Conservation (phyloP, 2,797 vertebrate species). For the Diglossa cyanea region DNA sequence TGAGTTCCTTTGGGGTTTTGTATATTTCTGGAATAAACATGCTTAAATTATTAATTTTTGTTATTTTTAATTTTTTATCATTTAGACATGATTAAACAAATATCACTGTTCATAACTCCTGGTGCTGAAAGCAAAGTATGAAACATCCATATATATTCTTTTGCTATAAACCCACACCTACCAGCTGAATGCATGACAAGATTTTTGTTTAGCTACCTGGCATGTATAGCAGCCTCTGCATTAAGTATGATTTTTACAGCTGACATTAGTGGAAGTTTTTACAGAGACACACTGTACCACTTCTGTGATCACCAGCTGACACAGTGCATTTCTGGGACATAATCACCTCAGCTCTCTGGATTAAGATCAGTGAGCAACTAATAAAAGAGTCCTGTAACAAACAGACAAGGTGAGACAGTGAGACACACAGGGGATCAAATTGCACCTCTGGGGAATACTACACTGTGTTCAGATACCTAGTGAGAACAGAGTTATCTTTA, state of each 20-base stretch:
- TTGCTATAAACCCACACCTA: background rate
- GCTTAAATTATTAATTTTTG: background rate
- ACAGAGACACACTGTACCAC: constrained; percentile 16
- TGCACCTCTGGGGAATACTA: constrained; percentile 54
- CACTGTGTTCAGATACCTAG: background rate
- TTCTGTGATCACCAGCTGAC: constrained; percentile 62
- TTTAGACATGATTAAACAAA: background rate
- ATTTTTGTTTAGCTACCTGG: background rate
- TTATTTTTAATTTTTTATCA: background rate
- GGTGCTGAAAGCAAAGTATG: background rate
- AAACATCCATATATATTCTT: background rate
- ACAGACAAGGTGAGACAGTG: constrained; percentile 63
- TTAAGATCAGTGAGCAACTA: constrained; percentile 70
- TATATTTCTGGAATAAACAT: background rate
- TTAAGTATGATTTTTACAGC: constrained; percentile 4
- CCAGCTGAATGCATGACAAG: background rate
- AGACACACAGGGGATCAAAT: constrained; percentile 66
- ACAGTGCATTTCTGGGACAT: constrained; percentile 46
- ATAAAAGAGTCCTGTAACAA: constrained; percentile 71
- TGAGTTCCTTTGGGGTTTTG: background rate
- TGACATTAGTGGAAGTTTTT: constrained; percentile 19
- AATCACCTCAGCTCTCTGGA: constrained; percentile 67
- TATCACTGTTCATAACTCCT: background rate
- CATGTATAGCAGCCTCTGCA: background rate
- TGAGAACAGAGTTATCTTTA: constrained; percentile 13